Evolutionary conservation across 2,888 invertebrate species (phyloP).

Genomic region (Drosophila subquinaria): DNA sequence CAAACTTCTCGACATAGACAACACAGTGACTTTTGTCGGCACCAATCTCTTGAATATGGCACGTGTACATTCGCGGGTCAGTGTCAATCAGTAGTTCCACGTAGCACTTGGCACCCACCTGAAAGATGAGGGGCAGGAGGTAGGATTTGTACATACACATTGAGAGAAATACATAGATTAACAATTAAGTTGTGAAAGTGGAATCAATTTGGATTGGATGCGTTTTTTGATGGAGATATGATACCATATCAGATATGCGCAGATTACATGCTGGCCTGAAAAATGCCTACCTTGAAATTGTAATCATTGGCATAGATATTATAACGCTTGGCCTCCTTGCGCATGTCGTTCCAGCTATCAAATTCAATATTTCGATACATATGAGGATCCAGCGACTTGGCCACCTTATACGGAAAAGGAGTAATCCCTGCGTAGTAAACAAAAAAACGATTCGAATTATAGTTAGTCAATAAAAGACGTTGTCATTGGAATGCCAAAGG

Average conservation of each 20-base stretch:
- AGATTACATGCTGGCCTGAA: too few relatives aligned
- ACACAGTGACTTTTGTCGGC: constrained; percentile 89
- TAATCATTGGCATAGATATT: constrained; percentile 83
- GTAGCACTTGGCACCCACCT: constrained; percentile 92
- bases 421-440: constrained; percentile 86
- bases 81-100: constrained; percentile 87
- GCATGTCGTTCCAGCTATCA: constrained; percentile 95
- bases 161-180: constrained; percentile 1
- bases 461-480: background rate
- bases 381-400: constrained; percentile 94
- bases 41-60: constrained; percentile 93
- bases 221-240: background rate
- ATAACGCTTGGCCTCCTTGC: constrained; percentile 87
- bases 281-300: constrained; percentile 80
- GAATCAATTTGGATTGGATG: constrained; percentile 11
- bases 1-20: constrained; percentile 93
- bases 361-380: constrained; percentile 97
- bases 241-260: too few relatives aligned
- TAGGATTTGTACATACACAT: constrained; percentile 23
- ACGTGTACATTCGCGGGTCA: constrained; percentile 87
- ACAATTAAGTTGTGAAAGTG: constrained; percentile 20
- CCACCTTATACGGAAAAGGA: constrained; percentile 97
- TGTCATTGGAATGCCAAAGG: background rate
- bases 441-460: background rate
- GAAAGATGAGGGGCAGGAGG: constrained; percentile 82